Percentiles rank a stretch among this genome's conserved stretches.
Evolutionary conservation across 2,113 vertebrate species (phyloP).

Genomic region (Gobiocypris rarus): DNA sequence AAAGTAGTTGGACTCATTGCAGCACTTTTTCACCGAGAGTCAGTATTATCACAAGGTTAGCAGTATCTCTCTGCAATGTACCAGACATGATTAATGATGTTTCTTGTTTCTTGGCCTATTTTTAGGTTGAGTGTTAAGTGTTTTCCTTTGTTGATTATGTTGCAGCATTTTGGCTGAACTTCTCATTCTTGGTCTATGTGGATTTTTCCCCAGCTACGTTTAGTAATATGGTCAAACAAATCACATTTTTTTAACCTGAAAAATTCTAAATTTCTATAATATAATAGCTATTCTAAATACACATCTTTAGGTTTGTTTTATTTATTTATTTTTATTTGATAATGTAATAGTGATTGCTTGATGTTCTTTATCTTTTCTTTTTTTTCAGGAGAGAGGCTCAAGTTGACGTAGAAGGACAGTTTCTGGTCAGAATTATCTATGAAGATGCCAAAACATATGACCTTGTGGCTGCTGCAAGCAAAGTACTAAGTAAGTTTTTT

Average conservation of each 20-base stretch:
- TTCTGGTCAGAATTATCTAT: slow-evolving; percentile 98
- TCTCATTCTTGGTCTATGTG: slow-evolving; percentile 6
- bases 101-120: slow-evolving; percentile 47
- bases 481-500: slow-evolving; percentile 93
- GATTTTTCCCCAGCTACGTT: background rate
- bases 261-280: too few relatives aligned
- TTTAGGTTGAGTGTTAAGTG: slow-evolving; percentile 57
- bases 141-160: slow-evolving; percentile 53
- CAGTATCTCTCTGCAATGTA: slow-evolving; percentile 3
- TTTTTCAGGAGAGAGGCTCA: slow-evolving; percentile 91
- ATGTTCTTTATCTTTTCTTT: background rate
- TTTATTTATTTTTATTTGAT: background rate
- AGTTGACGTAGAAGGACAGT: slow-evolving; percentile 97
- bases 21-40: slow-evolving; percentile 52
- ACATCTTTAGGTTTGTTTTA: background rate
- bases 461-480: slow-evolving; percentile 94
- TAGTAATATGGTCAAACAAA: background rate
- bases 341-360: background rate
- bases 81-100: slow-evolving; percentile 56
- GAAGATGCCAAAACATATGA: slow-evolving; percentile 98
- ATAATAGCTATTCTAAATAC: background rate
- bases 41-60: slow-evolving; percentile 48
- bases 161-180: slow-evolving; percentile 16
- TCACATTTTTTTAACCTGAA: background rate
- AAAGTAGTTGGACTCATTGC: slow-evolving; percentile 12